A percentile compares a stretch with the other conserved stretches of the same genome.
Conservation (phyloP, 2,113 vertebrate genomes). For the Bolborhynchus lineola region DNA sequence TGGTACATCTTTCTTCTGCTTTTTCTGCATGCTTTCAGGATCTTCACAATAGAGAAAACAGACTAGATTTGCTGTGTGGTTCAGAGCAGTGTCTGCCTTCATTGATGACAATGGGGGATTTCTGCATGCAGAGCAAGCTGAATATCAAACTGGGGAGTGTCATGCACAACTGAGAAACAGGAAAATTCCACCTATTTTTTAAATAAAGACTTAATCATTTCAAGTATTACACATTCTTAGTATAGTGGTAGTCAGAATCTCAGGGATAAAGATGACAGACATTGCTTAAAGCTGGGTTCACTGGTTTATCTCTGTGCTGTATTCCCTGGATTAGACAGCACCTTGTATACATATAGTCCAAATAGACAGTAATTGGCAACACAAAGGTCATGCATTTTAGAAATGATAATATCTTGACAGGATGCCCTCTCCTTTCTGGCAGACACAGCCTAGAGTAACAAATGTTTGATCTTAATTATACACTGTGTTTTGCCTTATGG, state of each 20-base stretch:
- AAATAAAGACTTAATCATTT: slow-evolving; percentile 9
- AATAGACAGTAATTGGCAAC: not conserved
- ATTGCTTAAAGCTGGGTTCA: slow-evolving; percentile 1
- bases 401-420: not conserved
- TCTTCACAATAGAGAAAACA: not conserved
- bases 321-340: slow-evolving; percentile 6
- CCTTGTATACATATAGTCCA: not conserved
- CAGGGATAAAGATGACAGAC: not conserved
- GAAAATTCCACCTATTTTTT: not conserved
- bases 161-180: slow-evolving; percentile 13
- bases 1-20: not conserved
- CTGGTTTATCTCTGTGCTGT: not conserved
- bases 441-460: slow-evolving; percentile 21
- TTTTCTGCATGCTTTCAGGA: slow-evolving; percentile 14
- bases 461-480: slow-evolving; percentile 38
- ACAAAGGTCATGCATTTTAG: not conserved
- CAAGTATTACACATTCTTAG: not conserved
- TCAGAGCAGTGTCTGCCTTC: slow-evolving; percentile 19
- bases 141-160: not conserved
- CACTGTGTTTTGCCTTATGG: slow-evolving; percentile 10
- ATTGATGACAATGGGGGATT: slow-evolving; percentile 3
- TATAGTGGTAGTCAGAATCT: not conserved
- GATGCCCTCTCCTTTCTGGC: slow-evolving; percentile 14
- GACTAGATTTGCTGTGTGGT: not conserved
- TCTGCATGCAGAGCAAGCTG: not conserved